Evolutionary conservation across 2,888 invertebrate species (phyloP), one percentile per base, ranked within the genome.

Genomic region (Eupsilia transversa): DNA sequence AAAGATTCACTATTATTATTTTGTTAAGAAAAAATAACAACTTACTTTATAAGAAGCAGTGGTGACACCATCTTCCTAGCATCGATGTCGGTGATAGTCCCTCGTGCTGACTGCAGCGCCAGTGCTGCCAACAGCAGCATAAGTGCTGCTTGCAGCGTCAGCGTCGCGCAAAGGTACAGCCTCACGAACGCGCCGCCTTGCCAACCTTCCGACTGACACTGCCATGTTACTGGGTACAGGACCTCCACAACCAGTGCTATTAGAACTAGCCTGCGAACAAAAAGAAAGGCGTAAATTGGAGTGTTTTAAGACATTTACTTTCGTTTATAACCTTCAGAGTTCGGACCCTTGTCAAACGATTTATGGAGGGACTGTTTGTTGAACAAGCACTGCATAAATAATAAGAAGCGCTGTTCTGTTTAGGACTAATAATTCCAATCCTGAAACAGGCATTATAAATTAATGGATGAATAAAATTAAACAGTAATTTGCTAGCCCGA

Each of bases 71-170:
- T 96, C 88, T 97, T 97, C 85, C 99, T 96, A 10, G 97, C 97
- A 72, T 97, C 97, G 41, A 97, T 97, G 86, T 98, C 98, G 79
- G 98, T 97, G 87, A 99, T 98, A 79, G 98, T 97, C 43, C 99
- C 99, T 87, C 97, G 97, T 20, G 98, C 97, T 84, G 98, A 98
- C 86, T 97, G 97, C 91, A 97, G 97, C 52, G 98, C 97, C 84
- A 98, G 95, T 41, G 97, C 97, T 60, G 97, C 96, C 79, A 98
- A 94, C 52, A 98, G 95, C 84, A 98, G 91, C 90, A 98, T 97
- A 72, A 97, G 97, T 57, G 97, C 91, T 23, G 97, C 97, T 75
- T 98, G 97, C 82, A 98, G 96, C 14, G 97, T 95, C 90, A 98
- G 93, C 88, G 97, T 97, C 46, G 98, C 98, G 87, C 97, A 97